Evolutionary conservation across 2,888 invertebrate genomes (phyloP), one percentile per base, ranked within the genome.

Genomic region (Pyrocoelia pectoralis): DNA sequence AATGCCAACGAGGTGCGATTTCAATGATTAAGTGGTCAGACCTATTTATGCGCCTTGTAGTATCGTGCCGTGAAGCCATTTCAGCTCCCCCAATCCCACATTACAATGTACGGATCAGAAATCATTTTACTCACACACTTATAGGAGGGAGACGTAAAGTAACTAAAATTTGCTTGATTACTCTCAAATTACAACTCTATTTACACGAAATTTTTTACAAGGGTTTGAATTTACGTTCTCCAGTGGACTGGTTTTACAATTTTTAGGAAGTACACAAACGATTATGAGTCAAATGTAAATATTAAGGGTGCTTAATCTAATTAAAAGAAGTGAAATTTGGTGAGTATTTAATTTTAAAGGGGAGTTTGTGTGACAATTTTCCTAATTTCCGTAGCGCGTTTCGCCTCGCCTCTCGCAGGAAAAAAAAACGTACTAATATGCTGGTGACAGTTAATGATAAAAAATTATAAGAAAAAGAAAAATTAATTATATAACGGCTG

Each of bases 21-120:
- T 64, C 59, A 55, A 59, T 64, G 63, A 64, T 64, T 64, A 64
- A 64, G 63, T 59, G 63, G 63, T 64, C 63, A 64, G 48, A 50
- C 50, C 63, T 59, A 64, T 58, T 63, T 63, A 64, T 64, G 58
- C 24, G 24, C 24, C 24, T 24, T 38, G 54, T 6, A n/a, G 46
- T 64, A 64, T 59, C 63, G 63, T 64, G 63, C 59, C 41, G 33
- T 13, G 50, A 52, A 64, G 46, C 59, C 55, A 64, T 64, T 64
- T 28, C 29, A 15, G 28, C 17, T 38, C 52, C 40, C n/a, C 52
- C 48, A 49, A 58, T 53, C 38, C 24, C 43, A 57, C 33, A 43
- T 54, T 55, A 55, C 50, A 58, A 58, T 58, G 48, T 62, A 46
- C 53, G 53, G 56, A 40, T 48, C 57, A 15, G 53, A 56, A 57